A percentile compares a stretch with the other conserved stretches of the same genome.
Evolutionary conservation across 53 echinoderm and acorn worm genomes (phyloP).

Genomic region (Paelopatides confundens): DNA sequence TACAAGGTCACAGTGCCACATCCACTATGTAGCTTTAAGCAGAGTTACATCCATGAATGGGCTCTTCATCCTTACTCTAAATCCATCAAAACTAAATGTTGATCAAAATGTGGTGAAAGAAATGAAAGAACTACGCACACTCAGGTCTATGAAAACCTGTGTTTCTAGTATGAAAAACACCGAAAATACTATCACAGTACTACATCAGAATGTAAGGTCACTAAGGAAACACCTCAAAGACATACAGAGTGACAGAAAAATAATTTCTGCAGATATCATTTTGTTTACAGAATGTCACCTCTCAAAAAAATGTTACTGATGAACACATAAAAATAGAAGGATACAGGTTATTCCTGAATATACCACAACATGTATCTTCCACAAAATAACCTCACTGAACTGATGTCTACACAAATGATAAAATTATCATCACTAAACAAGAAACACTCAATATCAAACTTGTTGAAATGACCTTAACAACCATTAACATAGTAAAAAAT

Average conservation of each 20-base stretch:
- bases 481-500: not conserved
- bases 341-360: not conserved
- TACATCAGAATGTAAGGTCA: not conserved
- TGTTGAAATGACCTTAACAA: not conserved
- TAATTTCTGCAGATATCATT: slow-evolving; percentile 37
- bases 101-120: slow-evolving; percentile 13
- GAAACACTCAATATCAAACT: not conserved
- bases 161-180: not conserved
- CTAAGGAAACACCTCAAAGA: not conserved
- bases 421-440: not conserved
- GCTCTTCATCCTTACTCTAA: not conserved
- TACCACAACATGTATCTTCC: not conserved
- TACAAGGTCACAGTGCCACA: not conserved
- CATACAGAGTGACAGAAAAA: not conserved
- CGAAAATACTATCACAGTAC: not conserved
- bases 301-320: not conserved
- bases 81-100: slow-evolving; percentile 24
- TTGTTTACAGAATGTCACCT: slow-evolving; percentile 38
- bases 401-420: not conserved
- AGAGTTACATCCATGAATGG: slow-evolving; percentile 35
- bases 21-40: slow-evolving; percentile 43
- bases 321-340: slow-evolving; percentile 7
- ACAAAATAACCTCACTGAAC: not conserved
- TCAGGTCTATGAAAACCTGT: not conserved
- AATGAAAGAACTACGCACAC: slow-evolving; percentile 26